phyloP scores from a whole-genome alignment of 2,113 vertebrate species.

The Salvelinus sp. region DNA sequence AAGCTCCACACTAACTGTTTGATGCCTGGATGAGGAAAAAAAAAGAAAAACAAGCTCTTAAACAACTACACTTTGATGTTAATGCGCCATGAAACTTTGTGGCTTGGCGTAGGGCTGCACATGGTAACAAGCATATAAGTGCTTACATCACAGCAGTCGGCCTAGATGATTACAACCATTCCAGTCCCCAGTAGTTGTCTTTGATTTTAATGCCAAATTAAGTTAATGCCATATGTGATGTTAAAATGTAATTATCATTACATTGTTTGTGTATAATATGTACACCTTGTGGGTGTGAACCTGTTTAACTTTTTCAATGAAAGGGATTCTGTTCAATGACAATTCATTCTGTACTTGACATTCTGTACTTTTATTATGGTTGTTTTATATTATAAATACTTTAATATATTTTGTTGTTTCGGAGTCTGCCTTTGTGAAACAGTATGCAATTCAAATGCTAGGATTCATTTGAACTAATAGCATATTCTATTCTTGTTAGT shows the following conservation, averaged over 20 bases:
- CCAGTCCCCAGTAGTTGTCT: background rate
- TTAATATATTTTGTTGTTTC: slow-evolving; percentile 40
- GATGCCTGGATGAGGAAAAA: too few species aligned
- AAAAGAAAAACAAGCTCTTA: slow-evolving; percentile 67
- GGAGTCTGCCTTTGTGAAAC: slow-evolving; percentile 46
- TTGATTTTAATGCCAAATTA: slow-evolving; percentile 47
- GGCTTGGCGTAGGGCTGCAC: slow-evolving; percentile 23
- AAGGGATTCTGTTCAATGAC: slow-evolving; percentile 71
- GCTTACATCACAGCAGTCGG: slow-evolving; percentile 31
- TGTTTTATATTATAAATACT: background rate
- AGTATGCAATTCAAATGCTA: slow-evolving; percentile 20
- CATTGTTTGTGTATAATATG: slow-evolving; percentile 52
- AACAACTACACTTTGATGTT: slow-evolving; percentile 72
- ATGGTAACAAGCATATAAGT: slow-evolving; percentile 54
- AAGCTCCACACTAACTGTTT: background rate
- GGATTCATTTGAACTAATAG: slow-evolving; percentile 30
- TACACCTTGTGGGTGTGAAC: slow-evolving; percentile 77
- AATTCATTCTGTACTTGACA: slow-evolving; percentile 41
- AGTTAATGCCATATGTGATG: background rate
- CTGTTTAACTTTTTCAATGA: slow-evolving; percentile 80
- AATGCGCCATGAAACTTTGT: slow-evolving; percentile 37
- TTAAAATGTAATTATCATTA: slow-evolving; percentile 56
- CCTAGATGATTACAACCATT: background rate
- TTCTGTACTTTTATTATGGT: slow-evolving; percentile 48
- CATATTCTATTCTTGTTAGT: slow-evolving; percentile 8